phyloP scores from a whole-genome alignment of 2,888 invertebrate genomes.

The Lysandra coridon region DNA sequence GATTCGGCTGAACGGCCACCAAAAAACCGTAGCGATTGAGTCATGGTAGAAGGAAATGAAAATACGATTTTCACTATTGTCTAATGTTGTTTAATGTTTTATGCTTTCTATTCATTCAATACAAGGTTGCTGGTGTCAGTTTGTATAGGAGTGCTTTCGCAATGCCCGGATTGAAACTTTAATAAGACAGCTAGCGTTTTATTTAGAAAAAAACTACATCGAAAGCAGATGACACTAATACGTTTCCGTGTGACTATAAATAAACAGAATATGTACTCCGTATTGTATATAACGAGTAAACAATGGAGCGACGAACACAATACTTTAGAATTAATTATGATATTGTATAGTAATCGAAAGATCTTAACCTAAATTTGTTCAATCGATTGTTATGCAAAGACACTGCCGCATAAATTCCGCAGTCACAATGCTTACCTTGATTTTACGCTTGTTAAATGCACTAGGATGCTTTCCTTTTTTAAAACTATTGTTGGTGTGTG shows the following conservation, averaged over 20 bases:
- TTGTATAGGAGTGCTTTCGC: conserved; percentile 70
- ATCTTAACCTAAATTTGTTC: conserved; percentile 78
- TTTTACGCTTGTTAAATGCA: conserved; percentile 48
- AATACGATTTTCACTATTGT: conserved; percentile 63
- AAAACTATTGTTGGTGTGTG: conserved; percentile 53
- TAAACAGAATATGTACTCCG: conserved; percentile 70
- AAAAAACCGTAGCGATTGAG: conserved; percentile 19
- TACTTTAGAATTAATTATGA: conserved; percentile 54
- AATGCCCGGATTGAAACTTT: conserved; percentile 66
- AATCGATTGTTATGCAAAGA: conserved; percentile 80
- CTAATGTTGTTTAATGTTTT: conserved; percentile 57
- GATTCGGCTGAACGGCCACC: neutral
- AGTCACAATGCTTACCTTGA: conserved; percentile 59
- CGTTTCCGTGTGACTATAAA: conserved; percentile 74
- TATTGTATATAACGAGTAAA: conserved; percentile 14
- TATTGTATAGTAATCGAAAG: conserved; percentile 66
- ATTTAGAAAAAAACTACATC: conserved; percentile 63
- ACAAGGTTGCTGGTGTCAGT: conserved; percentile 73
- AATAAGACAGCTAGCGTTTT: conserved; percentile 59
- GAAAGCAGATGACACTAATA: conserved; percentile 70
- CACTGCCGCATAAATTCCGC: conserved; percentile 47
- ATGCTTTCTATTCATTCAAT: conserved; percentile 70
- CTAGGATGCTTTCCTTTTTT: conserved; percentile 51
- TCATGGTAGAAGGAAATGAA: conserved; percentile 54
- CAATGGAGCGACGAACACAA: conserved; percentile 43